Evolutionary conservation across 2,113 vertebrate genomes (phyloP).

Genomic region (Penelope pileata): DNA sequence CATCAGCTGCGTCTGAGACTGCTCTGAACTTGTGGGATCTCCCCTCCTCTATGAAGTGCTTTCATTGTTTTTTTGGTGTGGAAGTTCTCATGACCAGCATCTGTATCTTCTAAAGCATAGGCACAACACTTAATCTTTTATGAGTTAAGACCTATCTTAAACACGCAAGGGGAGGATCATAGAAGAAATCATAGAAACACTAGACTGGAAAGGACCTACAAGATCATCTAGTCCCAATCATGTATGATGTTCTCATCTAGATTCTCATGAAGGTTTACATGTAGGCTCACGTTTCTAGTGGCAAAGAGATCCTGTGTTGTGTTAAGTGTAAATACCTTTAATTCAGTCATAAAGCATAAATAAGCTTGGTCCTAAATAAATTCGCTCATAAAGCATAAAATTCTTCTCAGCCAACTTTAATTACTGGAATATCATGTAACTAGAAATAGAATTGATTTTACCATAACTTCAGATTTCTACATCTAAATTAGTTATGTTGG

Average conservation of each 20-base stretch:
- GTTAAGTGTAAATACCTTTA: not conserved
- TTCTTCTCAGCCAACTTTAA: not conserved
- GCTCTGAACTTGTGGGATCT: not conserved
- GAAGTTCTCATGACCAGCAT: not conserved
- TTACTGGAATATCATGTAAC: not conserved
- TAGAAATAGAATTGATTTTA: not conserved
- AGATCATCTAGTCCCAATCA: no score
- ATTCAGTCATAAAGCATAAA: not conserved
- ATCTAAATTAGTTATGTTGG: no score
- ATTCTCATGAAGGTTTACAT: not conserved
- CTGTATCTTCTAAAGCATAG: not conserved
- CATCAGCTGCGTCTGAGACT: not conserved
- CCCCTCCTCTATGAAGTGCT: not conserved
- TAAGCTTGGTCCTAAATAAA: not conserved
- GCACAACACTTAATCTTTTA: not conserved
- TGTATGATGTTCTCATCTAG: not conserved
- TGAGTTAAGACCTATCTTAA: not conserved
- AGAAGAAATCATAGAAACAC: no score
- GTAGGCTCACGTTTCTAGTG: not conserved
- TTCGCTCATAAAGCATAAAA: not conserved
- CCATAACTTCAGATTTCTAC: no score
- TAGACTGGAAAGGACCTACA: no score
- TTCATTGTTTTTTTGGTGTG: not conserved
- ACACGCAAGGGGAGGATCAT: not conserved
- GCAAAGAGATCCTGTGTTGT: not conserved